Evolutionary conservation across 2,797 vertebrate species (phyloP).

Genomic region (Ptychadena robeensis): DNA sequence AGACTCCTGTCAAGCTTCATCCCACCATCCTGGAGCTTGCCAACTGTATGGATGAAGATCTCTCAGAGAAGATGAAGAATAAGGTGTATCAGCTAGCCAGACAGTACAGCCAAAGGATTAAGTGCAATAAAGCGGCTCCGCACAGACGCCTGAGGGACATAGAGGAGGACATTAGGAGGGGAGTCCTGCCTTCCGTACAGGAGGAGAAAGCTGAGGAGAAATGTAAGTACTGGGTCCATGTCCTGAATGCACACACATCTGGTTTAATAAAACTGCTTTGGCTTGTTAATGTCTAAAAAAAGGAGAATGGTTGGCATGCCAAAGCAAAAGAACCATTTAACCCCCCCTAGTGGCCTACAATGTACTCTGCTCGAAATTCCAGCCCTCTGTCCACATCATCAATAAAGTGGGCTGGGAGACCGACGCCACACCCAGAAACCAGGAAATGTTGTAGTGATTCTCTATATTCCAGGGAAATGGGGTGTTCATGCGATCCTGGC

Average conservation of each 20-base stretch:
- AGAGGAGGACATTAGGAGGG: slow-evolving; percentile 67
- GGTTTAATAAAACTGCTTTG: neutral
- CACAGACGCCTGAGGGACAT: slow-evolving; percentile 65
- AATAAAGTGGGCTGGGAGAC: too few relatives aligned
- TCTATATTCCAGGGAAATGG: too few relatives aligned
- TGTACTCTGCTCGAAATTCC: too few relatives aligned
- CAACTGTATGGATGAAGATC: slow-evolving; percentile 67
- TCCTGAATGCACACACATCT: neutral
- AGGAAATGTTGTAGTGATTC: too few relatives aligned
- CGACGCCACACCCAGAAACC: too few relatives aligned
- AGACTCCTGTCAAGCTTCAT: slow-evolving; percentile 60
- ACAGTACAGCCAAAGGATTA: slow-evolving; percentile 96
- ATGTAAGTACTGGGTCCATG: slow-evolving; percentile 66
- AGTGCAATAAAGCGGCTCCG: slow-evolving; percentile 75
- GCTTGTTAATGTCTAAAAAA: neutral
- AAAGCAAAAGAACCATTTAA: too few relatives aligned
- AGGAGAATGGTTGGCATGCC: too few relatives aligned
- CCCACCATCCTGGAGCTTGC: slow-evolving; percentile 68
- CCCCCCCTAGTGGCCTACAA: too few relatives aligned
- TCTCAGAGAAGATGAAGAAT: slow-evolving; percentile 84
- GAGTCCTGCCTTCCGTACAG: slow-evolving; percentile 67
- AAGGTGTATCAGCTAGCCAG: slow-evolving; percentile 94
- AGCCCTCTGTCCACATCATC: too few relatives aligned
- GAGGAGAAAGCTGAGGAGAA: slow-evolving; percentile 74
- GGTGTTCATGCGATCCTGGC: too few relatives aligned